These are phyloP conservation scores for Drosophila borealis DNA, from an alignment of 2,888 invertebrate species.

Conservation along the genomic window DNA sequence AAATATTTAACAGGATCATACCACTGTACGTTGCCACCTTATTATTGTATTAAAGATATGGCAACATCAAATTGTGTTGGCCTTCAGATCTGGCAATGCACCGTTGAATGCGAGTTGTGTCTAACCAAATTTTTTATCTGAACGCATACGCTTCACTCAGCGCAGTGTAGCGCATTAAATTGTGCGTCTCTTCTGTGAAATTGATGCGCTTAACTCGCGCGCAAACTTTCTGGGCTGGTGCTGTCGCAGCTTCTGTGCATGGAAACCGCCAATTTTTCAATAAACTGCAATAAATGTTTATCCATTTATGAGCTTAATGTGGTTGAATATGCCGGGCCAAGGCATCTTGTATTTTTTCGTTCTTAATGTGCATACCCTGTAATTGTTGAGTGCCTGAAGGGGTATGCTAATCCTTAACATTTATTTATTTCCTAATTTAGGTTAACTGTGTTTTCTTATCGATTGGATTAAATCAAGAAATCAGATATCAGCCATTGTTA, in stretches of 20 bases:
- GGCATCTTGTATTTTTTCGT: constrained; percentile 4
- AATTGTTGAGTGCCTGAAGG: neutral
- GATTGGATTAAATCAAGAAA: too few species aligned
- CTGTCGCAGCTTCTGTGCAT: constrained; percentile 32
- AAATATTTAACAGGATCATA: too few species aligned
- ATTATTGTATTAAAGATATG: too few species aligned
- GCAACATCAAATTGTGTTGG: too few species aligned
- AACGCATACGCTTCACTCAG: constrained; percentile 8
- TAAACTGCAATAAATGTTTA: constrained; percentile 81
- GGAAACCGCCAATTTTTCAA: constrained; percentile 80
- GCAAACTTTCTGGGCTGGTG: constrained; percentile 18
- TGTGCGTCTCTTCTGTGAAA: constrained; percentile 64
- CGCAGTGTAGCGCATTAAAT: constrained; percentile 46
- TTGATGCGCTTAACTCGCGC: constrained; percentile 61
- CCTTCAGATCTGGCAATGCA: too few species aligned
- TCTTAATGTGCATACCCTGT: constrained; percentile 4
- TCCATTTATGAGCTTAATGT: constrained; percentile 75
- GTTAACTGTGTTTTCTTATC: neutral
- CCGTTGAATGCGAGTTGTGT: too few species aligned
- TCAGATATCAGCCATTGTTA: too few species aligned
- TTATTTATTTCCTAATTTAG: neutral
- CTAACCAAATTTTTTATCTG: too few species aligned
- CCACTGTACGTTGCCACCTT: too few species aligned
- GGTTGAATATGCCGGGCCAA: constrained; percentile 31
- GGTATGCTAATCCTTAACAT: neutral